Conservation (phyloP, 2,888 invertebrate species). For the Erebia epiphron region DNA sequence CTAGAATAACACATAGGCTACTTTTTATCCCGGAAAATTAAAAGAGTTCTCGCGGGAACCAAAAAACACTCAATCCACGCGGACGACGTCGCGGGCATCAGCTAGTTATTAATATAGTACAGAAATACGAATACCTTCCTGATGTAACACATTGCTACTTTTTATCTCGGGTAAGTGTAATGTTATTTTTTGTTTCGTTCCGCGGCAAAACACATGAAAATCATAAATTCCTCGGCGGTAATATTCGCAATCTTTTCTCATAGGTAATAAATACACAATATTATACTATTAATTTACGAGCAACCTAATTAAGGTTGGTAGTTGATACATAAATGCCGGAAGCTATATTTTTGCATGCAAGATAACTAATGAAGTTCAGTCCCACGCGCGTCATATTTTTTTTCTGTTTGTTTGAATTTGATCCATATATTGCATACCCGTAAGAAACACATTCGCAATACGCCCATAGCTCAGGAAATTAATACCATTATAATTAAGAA, state of each 20-base stretch:
- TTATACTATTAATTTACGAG: constrained; percentile 9
- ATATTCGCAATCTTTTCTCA: background rate
- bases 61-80: too few relatives aligned
- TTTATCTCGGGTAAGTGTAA: too few relatives aligned
- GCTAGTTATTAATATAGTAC: too few relatives aligned
- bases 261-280: background rate
- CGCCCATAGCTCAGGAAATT: background rate
- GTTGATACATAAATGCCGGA: constrained; percentile 18
- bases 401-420: background rate
- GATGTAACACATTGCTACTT: too few relatives aligned
- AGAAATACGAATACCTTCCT: too few relatives aligned
- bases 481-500: constrained; percentile 21
- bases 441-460: background rate
- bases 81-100: too few relatives aligned
- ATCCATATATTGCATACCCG: background rate
- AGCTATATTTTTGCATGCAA: constrained; percentile 23
- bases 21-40: too few relatives aligned
- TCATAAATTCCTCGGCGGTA: too few relatives aligned
- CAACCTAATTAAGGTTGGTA: constrained; percentile 11
- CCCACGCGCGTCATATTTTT: background rate
- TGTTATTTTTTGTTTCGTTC: too few relatives aligned
- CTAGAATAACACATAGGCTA: too few relatives aligned
- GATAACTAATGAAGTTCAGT: constrained; percentile 14
- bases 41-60: too few relatives aligned
- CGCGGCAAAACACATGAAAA: too few relatives aligned